A percentile compares a stretch with the other conserved stretches of the same genome.
Evolutionary conservation across 2,113 vertebrate species (phyloP).

Genomic region (Excalfactoria chinensis): DNA sequence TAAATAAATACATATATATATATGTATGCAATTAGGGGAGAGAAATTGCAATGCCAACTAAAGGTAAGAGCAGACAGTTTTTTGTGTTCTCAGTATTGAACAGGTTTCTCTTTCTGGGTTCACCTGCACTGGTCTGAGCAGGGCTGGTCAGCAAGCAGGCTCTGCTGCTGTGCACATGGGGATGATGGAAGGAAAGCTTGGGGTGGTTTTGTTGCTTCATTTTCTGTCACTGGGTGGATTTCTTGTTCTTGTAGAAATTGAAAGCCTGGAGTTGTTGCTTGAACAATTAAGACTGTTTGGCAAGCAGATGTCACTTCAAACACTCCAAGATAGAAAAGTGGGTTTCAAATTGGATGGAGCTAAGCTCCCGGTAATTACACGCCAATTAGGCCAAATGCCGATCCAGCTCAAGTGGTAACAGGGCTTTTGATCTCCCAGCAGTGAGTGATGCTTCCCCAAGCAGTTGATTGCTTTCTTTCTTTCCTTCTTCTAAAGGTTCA

Average conservation of each 20-base stretch:
- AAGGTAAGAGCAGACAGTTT: too few relatives aligned
- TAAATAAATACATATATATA: too few relatives aligned
- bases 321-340: background rate
- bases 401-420: background rate
- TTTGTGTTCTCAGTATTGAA: too few relatives aligned
- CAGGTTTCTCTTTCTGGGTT: too few relatives aligned
- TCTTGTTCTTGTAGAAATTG: background rate
- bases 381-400: background rate
- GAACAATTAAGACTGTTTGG: background rate
- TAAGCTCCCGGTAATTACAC: background rate
- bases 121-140: too few relatives aligned
- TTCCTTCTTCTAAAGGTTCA: conserved; percentile 79
- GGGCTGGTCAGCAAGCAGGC: background rate
- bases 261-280: background rate
- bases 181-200: background rate
- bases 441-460: background rate
- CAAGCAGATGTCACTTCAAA: background rate
- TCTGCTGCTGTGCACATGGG: background rate
- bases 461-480: background rate
- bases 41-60: too few relatives aligned
- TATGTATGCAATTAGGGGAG: too few relatives aligned
- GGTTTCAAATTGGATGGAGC: background rate
- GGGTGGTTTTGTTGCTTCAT: background rate
- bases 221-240: background rate
- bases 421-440: background rate